Evolutionary conservation across 2,797 vertebrate genomes (phyloP).

Genomic region (Serranus cabrilla): DNA sequence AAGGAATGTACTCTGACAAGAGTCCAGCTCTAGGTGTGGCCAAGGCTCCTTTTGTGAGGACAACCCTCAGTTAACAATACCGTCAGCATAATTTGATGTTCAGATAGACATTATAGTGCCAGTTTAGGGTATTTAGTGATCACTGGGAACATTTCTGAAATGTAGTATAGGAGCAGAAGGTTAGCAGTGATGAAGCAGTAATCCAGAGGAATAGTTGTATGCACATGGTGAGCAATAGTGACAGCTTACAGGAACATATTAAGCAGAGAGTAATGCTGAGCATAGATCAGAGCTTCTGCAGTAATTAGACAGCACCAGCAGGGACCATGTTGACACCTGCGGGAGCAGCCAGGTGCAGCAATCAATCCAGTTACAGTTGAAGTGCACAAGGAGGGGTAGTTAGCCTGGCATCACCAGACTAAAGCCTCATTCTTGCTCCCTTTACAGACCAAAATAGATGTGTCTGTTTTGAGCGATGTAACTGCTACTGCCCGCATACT

Average conservation of each 20-base stretch:
- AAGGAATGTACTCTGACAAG: constrained; percentile 39
- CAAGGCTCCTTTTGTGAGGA: constrained; percentile 38
- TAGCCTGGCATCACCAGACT: not conserved
- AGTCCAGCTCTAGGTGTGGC: constrained; percentile 39
- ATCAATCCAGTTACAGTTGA: constrained; percentile 61
- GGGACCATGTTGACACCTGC: constrained; percentile 60
- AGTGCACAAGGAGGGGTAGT: constrained; percentile 31
- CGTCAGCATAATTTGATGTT: constrained; percentile 13
- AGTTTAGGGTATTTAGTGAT: not conserved
- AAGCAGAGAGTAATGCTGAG: constrained; percentile 53
- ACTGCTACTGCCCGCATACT: too few relatives aligned
- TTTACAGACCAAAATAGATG: too few relatives aligned
- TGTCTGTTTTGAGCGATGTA: too few relatives aligned
- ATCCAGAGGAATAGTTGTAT: constrained; percentile 13
- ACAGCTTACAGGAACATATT: constrained; percentile 48
- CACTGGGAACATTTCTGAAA: constrained; percentile 11
- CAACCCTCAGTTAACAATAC: constrained; percentile 13
- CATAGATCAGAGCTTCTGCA: constrained; percentile 67
- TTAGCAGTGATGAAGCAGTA: constrained; percentile 15
- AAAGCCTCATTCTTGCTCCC: too few relatives aligned
- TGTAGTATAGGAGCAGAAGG: not conserved
- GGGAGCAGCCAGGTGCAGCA: constrained; percentile 53
- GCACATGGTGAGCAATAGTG: constrained; percentile 33
- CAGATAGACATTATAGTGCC: not conserved
- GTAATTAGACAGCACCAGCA: constrained; percentile 66